Base-by-base conservation (phyloP, 2,797 vertebrate genomes). In the Urophycis tenuis region DNA sequence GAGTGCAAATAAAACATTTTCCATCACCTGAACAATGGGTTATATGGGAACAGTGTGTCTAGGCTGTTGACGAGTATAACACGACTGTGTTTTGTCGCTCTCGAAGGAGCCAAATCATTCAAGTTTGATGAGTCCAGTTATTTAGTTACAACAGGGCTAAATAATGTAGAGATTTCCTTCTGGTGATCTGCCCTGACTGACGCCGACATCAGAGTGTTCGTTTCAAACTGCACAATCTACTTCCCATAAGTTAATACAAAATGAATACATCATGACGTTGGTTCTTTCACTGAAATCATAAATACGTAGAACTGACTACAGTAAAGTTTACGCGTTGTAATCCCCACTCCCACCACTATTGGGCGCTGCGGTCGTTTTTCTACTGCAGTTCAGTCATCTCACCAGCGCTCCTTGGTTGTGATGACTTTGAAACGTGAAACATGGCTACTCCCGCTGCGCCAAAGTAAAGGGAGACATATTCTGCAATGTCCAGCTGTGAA, bases 131-230 rank as follows among this genome's bases (percentile, higher is more conserved):
- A 76, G 75, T 60, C 36, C 25, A 29, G 36, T 0, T 79, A 34
- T 87, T 75, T 10, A 25, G 7, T 85, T 80, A 74, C 81, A 14
- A 34, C 64, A 74, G 71, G 72, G 49, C 53, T 88, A 29, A 81
- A 86, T 87, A 79, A 85, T 82, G 30, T 17, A 88, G 71, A 31
- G 10, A 30, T 15, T 67, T 39, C 4, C 14, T 72, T 72, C 71
- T 34, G 33, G 34, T 14, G 4, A 10, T 25, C 22, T 34, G 53
- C 53, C 53, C 53, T 60, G 2, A 53, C 12, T 12, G 19, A 53
- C 39, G 39, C 3, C 39, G 17, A 41, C 17, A 41, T 41, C 39
- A 41, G 39, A 41, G n/a, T 41, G 11, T 14, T 4, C 31, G 32
- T 71, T 71, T 71, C 17, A 71, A 14, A 71, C 19, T 6, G 0